phyloP scores from a whole-genome alignment of 2,888 invertebrate species.

The Microctonus brassicae region DNA sequence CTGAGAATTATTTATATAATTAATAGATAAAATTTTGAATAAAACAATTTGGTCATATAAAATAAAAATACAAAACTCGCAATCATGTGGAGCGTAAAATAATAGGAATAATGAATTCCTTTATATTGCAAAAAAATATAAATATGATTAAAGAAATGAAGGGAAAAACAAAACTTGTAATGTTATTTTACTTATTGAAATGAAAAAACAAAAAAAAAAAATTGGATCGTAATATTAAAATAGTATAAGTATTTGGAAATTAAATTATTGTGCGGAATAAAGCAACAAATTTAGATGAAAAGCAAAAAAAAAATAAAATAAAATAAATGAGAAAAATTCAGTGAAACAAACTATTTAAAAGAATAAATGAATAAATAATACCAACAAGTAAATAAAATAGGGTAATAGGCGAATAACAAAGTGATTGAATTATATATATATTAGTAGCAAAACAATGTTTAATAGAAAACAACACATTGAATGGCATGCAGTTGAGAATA shows the following conservation, averaged over 20 bases:
- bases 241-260: slow-evolving; percentile 57
- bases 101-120: slow-evolving; percentile 48
- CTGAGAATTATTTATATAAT: too few species aligned
- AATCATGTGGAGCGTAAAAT: slow-evolving; percentile 51
- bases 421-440: slow-evolving; percentile 56
- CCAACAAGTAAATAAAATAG: slow-evolving; percentile 64
- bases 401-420: slow-evolving; percentile 69
- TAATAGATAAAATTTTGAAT: not conserved
- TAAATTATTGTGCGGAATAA: slow-evolving; percentile 57
- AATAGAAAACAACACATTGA: slow-evolving; percentile 33
- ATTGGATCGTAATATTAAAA: slow-evolving; percentile 40
- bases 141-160: slow-evolving; percentile 57
- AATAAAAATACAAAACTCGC: slow-evolving; percentile 45
- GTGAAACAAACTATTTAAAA: too few species aligned
- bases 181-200: slow-evolving; percentile 60
- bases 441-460: slow-evolving; percentile 46
- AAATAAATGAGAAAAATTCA: too few species aligned
- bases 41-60: slow-evolving; percentile 32
- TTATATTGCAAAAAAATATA: slow-evolving; percentile 43
- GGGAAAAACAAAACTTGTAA: slow-evolving; percentile 53
- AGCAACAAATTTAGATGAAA: slow-evolving; percentile 43
- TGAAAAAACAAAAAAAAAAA: slow-evolving; percentile 30
- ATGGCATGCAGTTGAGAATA: slow-evolving; percentile 51
- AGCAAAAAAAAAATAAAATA: slow-evolving; percentile 11
- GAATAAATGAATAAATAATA: slow-evolving; percentile 50